These are phyloP conservation scores for Odontamblyopus lacepedii DNA, from an alignment of 2,797 vertebrate genomes.

Conservation along the genomic window DNA sequence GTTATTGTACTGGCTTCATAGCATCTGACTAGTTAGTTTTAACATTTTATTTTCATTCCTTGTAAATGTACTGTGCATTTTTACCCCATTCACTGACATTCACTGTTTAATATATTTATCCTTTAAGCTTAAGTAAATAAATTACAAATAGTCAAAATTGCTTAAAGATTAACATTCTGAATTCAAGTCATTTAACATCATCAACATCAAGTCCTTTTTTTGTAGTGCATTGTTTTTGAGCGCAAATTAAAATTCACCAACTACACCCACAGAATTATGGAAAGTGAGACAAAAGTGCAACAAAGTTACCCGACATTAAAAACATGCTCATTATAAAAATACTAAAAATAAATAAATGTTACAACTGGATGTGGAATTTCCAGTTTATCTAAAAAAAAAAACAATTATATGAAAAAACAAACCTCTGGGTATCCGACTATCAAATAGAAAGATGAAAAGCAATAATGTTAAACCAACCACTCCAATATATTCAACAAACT, in stretches of 20 bases:
- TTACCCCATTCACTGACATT: neutral
- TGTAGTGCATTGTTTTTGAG: conserved; percentile 69
- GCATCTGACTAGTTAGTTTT: neutral
- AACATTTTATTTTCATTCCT: neutral
- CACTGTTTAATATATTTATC: neutral
- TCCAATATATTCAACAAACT: conserved; percentile 63
- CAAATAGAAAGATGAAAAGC: conserved; percentile 57
- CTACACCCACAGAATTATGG: conserved; percentile 38
- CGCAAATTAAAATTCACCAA: conserved; percentile 67
- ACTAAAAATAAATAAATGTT: conserved; percentile 34
- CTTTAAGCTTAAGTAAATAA: neutral
- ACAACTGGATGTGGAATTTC: conserved; percentile 34
- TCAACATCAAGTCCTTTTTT: neutral
- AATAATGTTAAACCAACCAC: conserved; percentile 79
- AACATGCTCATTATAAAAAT: conserved; percentile 35
- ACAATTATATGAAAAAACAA: conserved; percentile 31
- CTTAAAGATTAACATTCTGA: neutral
- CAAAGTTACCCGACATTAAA: conserved; percentile 26
- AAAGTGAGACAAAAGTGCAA: conserved; percentile 52
- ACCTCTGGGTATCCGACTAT: conserved; percentile 82
- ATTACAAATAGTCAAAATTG: neutral
- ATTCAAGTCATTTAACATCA: neutral
- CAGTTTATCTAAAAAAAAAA: conserved; percentile 22
- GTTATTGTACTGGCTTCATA: neutral
- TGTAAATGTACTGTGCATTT: neutral